phyloP scores from a whole-genome alignment of 37 sponge, comb jelly and placozoan genomes.

The Spongilla lacustris region DNA sequence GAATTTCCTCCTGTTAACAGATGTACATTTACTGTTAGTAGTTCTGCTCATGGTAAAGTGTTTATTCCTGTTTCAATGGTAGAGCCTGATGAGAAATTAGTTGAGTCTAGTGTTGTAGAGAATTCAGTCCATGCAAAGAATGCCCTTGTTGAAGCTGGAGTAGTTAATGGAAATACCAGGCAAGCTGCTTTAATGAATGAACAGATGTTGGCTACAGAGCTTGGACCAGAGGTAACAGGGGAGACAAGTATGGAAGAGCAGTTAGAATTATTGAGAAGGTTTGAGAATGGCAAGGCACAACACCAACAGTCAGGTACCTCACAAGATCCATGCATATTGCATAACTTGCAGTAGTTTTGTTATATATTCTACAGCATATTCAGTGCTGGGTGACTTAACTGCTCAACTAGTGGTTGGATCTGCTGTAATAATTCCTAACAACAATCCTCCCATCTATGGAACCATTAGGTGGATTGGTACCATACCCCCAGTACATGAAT shows the following conservation, averaged over 20 bases:
- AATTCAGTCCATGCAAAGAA: neutral
- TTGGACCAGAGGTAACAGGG: neutral
- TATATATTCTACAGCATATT: neutral
- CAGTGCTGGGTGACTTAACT: neutral
- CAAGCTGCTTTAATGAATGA: neutral
- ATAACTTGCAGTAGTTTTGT: neutral
- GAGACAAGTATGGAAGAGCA: neutral
- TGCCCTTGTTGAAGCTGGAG: neutral
- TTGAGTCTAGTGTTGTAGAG: neutral
- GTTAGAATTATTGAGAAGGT: neutral
- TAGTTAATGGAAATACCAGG: neutral
- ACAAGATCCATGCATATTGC: neutral
- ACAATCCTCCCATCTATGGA: neutral
- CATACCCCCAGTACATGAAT: conserved; percentile 10
- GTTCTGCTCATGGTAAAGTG: neutral
- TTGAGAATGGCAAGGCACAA: neutral
- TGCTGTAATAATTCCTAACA: neutral
- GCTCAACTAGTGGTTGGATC: neutral
- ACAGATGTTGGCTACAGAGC: neutral
- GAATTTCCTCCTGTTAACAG: no score
- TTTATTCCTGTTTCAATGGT: conserved; percentile 20
- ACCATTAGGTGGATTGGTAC: conserved; percentile 50
- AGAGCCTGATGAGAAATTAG: neutral
- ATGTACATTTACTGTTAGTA: no score
- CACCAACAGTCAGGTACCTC: neutral